Percentiles rank a stretch among this genome's conserved stretches.
These are phyloP conservation scores for Synanthedon andrenaeformis DNA, from an alignment of 2,888 invertebrate species.

Conservation along the genomic window DNA sequence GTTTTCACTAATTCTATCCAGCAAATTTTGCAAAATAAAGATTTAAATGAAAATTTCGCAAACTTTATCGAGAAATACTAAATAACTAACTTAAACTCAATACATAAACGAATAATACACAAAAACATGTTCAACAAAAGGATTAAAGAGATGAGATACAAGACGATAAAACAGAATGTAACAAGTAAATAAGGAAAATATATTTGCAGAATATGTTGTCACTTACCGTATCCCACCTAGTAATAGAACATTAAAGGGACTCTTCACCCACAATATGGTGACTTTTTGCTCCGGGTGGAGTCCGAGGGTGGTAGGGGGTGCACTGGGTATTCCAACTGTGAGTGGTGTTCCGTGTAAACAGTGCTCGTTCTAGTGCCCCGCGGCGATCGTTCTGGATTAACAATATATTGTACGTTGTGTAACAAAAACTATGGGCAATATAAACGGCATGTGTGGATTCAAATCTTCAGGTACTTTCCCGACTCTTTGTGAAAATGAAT, in stretches of 20 bases:
- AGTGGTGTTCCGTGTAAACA: constrained; percentile 34
- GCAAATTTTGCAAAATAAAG: too few relatives aligned
- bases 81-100: too few relatives aligned
- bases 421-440: neutral
- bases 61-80: too few relatives aligned
- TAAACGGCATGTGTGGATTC: neutral
- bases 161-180: too few relatives aligned
- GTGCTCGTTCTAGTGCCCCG: constrained; percentile 16
- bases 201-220: too few relatives aligned
- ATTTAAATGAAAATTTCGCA: too few relatives aligned
- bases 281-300: neutral
- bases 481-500: too few relatives aligned
- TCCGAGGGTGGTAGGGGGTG: constrained; percentile 1
- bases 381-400: constrained; percentile 22
- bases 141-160: too few relatives aligned
- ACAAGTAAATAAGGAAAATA: too few relatives aligned
- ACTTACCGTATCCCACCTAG: neutral
- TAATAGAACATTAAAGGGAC: neutral
- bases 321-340: constrained; percentile 9
- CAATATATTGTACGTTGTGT: neutral
- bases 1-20: too few relatives aligned
- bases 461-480: constrained; percentile 1
- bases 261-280: neutral
- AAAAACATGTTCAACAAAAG: too few relatives aligned
- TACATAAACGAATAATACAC: too few relatives aligned